Conservation (phyloP, 2,797 vertebrate genomes). For the Epinephelus coioides region DNA sequence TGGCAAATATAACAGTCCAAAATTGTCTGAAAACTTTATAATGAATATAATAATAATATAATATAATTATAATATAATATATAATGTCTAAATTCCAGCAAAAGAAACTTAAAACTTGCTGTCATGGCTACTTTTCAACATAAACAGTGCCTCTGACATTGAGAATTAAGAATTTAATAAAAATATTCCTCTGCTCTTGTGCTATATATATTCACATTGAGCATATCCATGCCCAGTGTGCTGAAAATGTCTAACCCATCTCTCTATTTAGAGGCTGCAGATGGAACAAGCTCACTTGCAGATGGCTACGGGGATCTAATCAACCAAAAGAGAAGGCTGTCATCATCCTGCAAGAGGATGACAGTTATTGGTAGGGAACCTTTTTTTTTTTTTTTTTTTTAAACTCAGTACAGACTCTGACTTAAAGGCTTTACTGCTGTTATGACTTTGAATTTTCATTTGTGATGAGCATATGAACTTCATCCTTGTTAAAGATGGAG, state of each 20-base stretch:
- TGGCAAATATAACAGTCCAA: not conserved
- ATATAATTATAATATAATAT: too few species aligned
- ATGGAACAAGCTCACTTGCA: not conserved
- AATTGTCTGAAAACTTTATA: not conserved
- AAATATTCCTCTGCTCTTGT: not conserved
- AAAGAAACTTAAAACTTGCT: not conserved
- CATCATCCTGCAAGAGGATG: not conserved
- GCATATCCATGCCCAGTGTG: not conserved
- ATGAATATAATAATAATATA: too few species aligned
- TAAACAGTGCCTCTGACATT: not conserved
- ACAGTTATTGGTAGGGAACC: not conserved
- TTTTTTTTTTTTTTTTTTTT: not conserved
- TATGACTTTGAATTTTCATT: not conserved
- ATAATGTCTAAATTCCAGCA: not conserved
- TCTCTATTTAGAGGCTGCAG: conserved; percentile 6
- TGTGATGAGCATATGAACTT: not conserved
- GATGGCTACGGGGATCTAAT: not conserved
- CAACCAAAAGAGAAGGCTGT: not conserved
- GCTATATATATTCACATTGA: too few species aligned
- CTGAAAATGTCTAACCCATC: not conserved
- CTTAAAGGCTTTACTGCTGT: not conserved
- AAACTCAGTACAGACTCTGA: not conserved
- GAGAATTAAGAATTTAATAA: not conserved
- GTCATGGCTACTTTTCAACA: not conserved
- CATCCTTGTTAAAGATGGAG: not conserved